phyloP scores from a whole-genome alignment of 2,888 invertebrate genomes.

The Antitype chi region DNA sequence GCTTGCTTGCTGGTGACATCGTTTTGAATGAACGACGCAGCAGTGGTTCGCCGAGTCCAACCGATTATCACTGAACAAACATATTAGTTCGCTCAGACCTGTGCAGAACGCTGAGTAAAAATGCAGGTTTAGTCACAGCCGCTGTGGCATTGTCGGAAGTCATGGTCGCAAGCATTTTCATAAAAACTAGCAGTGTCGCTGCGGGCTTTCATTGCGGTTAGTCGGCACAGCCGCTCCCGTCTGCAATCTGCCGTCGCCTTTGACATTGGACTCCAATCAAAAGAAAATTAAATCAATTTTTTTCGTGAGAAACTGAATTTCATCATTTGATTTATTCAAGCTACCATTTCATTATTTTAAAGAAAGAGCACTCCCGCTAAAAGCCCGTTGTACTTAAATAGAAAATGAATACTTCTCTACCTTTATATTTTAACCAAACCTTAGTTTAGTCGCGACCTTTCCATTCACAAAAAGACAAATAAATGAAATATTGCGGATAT shows the following conservation, averaged over 20 bases:
- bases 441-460: constrained; percentile 63
- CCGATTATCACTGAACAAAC: no score
- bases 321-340: constrained; percentile 71
- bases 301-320: constrained; percentile 68
- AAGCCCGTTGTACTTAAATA: constrained; percentile 47
- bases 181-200: neutral
- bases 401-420: constrained; percentile 40
- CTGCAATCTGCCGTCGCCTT: neutral
- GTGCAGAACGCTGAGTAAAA: no score
- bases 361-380: constrained; percentile 68
- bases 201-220: neutral
- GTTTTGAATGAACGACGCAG: no score
- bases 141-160: neutral
- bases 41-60: no score
- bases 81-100: no score
- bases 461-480: constrained; percentile 47
- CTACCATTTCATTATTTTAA: constrained; percentile 72
- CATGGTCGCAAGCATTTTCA: neutral
- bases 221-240: neutral
- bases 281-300: constrained; percentile 65
- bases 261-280: constrained; percentile 48
- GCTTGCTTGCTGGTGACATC: no score
- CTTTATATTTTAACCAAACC: constrained; percentile 65
- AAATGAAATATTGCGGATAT: constrained; percentile 42
- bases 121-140: no score